phyloP scores from a whole-genome alignment of 2,113 vertebrate genomes.

The Mormyrus iriodes region DNA sequence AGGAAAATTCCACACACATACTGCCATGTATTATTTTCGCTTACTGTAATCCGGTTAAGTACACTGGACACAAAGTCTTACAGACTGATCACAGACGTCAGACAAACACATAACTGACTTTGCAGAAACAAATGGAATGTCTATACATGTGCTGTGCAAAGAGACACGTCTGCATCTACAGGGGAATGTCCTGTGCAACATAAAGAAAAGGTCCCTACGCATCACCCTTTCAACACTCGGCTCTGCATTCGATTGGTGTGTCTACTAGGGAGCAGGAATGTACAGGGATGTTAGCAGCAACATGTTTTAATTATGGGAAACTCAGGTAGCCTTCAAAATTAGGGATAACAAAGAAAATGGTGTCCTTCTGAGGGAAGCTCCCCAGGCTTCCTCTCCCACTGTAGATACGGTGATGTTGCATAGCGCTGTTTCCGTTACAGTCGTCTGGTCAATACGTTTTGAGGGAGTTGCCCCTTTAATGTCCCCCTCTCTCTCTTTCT shows the following conservation, averaged over 20 bases:
- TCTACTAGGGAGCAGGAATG: background rate
- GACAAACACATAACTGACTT: conserved; percentile 26
- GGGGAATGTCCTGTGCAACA: conserved; percentile 32
- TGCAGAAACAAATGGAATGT: conserved; percentile 45
- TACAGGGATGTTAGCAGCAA: background rate
- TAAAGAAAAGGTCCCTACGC: background rate
- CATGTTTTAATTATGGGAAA: background rate
- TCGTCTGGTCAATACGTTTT: conserved; percentile 37
- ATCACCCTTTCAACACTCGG: background rate
- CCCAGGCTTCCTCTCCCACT: background rate
- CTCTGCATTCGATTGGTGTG: background rate
- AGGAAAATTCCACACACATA: conserved; percentile 33
- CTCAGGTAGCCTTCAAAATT: background rate
- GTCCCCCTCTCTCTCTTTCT: background rate
- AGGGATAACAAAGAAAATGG: background rate
- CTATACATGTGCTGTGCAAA: conserved; percentile 36
- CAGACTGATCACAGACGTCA: conserved; percentile 27
- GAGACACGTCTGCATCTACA: conserved; percentile 35
- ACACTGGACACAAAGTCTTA: conserved; percentile 26
- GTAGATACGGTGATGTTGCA: conserved; percentile 39
- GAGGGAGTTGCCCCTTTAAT: background rate
- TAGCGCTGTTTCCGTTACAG: conserved; percentile 43
- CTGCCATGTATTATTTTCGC: background rate
- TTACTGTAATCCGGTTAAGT: conserved; percentile 20
- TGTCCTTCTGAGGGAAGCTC: background rate